Conservation (phyloP, 2,888 invertebrate genomes). For the Eupelmus urozonus region DNA sequence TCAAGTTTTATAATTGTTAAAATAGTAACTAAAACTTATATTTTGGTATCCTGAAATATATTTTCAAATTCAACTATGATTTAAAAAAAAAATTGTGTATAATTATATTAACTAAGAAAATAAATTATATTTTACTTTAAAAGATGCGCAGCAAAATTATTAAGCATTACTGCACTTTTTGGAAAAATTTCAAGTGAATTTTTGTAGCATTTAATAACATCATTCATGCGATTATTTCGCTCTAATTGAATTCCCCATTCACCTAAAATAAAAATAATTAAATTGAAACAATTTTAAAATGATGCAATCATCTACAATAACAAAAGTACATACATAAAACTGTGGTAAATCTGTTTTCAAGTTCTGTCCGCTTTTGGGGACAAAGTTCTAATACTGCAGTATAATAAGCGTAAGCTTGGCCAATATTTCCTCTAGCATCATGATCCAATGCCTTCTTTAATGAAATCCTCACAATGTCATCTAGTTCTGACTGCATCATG, state of each 20-base stretch:
- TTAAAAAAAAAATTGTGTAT: too few species aligned
- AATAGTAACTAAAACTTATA: too few species aligned
- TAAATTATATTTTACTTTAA: conserved; percentile 63
- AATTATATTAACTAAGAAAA: not conserved
- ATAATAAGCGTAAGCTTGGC: conserved; percentile 70
- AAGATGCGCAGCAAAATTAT: conserved; percentile 70
- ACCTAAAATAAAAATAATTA: conserved; percentile 64
- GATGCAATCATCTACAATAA: not conserved
- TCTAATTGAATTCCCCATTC: conserved; percentile 70
- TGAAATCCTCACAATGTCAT: conserved; percentile 64
- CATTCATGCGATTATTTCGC: conserved; percentile 62
- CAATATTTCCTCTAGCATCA: conserved; percentile 65
- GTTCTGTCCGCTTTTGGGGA: conserved; percentile 64
- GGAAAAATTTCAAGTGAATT: conserved; percentile 67
- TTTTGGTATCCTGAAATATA: too few species aligned
- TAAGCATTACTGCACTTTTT: conserved; percentile 67
- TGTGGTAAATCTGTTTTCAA: conserved; percentile 68
- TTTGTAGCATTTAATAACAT: conserved; percentile 66
- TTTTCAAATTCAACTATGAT: too few species aligned
- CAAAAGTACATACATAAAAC: conserved; percentile 64
- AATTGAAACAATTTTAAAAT: conserved; percentile 7
- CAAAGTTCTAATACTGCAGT: conserved; percentile 68
- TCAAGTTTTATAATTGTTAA: too few species aligned
- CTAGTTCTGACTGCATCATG: conserved; percentile 60
- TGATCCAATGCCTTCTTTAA: conserved; percentile 67